Percentiles rank a stretch among this genome's conserved stretches.
Conservation (phyloP, 2,888 invertebrate genomes). For the Eucriotettix oculatus region DNA sequence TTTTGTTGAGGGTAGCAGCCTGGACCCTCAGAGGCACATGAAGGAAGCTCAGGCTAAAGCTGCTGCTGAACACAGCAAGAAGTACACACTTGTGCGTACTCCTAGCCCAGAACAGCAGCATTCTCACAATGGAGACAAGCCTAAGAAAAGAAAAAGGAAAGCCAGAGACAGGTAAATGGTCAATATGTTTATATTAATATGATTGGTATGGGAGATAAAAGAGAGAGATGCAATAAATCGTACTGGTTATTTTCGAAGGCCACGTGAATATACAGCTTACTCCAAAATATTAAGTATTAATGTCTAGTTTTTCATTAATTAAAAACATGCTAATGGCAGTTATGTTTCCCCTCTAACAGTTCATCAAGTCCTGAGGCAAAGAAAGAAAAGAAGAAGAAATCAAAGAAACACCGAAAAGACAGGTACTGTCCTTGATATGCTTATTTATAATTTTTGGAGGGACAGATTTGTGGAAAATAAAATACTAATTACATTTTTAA, state of each 20-base stretch:
- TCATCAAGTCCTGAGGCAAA: slow-evolving; percentile 24
- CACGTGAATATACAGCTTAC: no score
- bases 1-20: slow-evolving; percentile 86
- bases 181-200: no score
- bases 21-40: slow-evolving; percentile 62
- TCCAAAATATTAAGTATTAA: no score
- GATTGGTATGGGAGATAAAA: no score
- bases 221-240: no score
- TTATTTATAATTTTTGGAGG: background rate
- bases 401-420: slow-evolving; percentile 46
- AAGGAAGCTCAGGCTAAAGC: slow-evolving; percentile 36
- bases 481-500: background rate
- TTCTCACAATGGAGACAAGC: slow-evolving; percentile 23
- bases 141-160: slow-evolving; percentile 24
- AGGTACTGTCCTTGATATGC: slow-evolving; percentile 31
- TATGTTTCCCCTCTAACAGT: slow-evolving; percentile 9
- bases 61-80: slow-evolving; percentile 28
- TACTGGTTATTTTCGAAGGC: no score
- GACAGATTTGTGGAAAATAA: background rate
- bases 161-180: slow-evolving; percentile 14
- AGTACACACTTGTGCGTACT: slow-evolving; percentile 60
- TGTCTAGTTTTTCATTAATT: no score
- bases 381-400: slow-evolving; percentile 47
- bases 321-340: no score
- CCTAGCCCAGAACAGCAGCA: slow-evolving; percentile 40